These are phyloP conservation scores for Podabrus alpinus DNA, from an alignment of 2,888 invertebrate genomes.

Conservation along the genomic window DNA sequence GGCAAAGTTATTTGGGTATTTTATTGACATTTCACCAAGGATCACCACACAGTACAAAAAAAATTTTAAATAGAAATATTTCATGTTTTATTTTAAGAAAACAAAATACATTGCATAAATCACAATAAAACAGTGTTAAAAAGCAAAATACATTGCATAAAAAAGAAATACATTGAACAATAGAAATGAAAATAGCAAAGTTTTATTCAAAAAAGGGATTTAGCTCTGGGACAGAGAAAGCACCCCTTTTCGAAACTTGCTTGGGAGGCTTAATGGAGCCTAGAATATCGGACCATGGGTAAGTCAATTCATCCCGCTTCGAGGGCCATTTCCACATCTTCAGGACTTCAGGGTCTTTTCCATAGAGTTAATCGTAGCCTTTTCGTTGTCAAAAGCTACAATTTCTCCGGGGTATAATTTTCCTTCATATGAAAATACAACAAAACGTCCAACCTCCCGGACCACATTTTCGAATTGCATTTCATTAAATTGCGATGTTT, in stretches of 20 bases:
- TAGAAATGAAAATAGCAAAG: no score
- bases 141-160: no score
- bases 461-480: background rate
- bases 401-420: background rate
- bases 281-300: background rate
- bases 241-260: background rate
- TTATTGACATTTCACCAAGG: no score
- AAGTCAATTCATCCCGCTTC: background rate
- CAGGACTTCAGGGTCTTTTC: background rate
- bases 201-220: background rate
- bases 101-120: no score
- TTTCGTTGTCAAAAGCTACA: background rate
- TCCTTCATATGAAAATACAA: background rate
- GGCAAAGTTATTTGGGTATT: no score
- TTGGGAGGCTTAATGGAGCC: background rate
- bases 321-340: background rate
- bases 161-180: no score
- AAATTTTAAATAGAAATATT: no score
- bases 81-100: no score
- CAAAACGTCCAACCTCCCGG: background rate
- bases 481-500: no score
- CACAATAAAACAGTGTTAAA: no score
- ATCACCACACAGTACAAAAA: no score
- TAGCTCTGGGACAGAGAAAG: background rate
- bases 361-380: background rate